Base-by-base conservation (phyloP, 2,888 invertebrate species). In the Pharmacophagus antenor region DNA sequence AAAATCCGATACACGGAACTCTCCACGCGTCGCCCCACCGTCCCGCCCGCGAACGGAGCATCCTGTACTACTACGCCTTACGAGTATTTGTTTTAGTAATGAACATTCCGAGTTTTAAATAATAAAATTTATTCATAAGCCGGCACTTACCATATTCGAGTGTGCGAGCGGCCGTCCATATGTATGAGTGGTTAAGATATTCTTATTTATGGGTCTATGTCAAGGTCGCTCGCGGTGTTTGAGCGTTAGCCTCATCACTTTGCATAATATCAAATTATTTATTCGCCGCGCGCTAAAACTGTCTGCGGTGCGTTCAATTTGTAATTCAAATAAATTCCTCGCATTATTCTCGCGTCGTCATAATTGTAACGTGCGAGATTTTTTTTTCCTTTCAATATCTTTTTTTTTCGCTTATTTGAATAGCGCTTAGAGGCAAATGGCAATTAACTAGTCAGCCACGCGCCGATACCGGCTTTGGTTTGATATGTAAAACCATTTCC, bases 71-170 rank as follows among this genome's bases (percentile, higher is more conserved):
- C 89, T 88, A 88, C 85, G 84, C 70, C 76, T 75, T 83, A 86
- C 88, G 85, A 83, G 83, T 89, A 88, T 90, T 90, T 89, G 89
- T 90, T 90, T 90, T 90, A 89, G 90, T 90, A 90, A 90, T 89
- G 88, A 89, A 90, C 89, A 86, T 88, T 84, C 86, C 81, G 82
- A 85, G 85, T 89, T 88, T 90, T 88, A 89, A 89, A 88, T 88
- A 88, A 88, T 88, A 89, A 88, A 89, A 88, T 88, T 79, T 88
- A 90, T 90, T 89, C 90, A 90, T 88, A 90, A 88, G 85, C 83
- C 84, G 80, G 84, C 84, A 87, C 89, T 88, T 88, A 87, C 87
- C 88, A 88, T 88, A 88, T 87, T 84, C 77, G 88, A 84, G 88
- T 87, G 85, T 82, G 87, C 85, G 84, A 81, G 81, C 78, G 79